Evolutionary conservation across 92 coral and sea anemone genomes (phyloP), one percentile per base, ranked within the genome.

Genomic region (Zoanthus gigantus): DNA sequence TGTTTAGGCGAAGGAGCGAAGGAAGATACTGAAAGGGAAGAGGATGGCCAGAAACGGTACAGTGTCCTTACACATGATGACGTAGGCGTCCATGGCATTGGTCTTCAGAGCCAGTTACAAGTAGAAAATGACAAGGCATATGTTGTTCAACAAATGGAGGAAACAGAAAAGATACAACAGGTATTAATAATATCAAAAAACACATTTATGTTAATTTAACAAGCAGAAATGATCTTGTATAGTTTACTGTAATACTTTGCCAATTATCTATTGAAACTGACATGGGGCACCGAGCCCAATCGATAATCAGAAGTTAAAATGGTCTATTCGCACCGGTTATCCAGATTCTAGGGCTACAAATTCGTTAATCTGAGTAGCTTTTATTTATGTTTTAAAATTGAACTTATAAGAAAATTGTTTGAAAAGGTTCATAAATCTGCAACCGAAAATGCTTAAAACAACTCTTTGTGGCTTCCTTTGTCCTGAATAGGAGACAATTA

Each of bases 61-160:
- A 81, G 85, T 47, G 85, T 81, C 8, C 85, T 81, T 52, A 67
- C 75, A 12, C 52, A 29, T 12, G 85, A 81, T 23, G 85, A 81
- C 60, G 58, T 81, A 66, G 54, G 47, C 42, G 30, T 81, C 17
- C 85, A 81, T 5, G 85, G 85, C 12, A 50, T 81, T 28, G 85
- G 85, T 1, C 85, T 81, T 65, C 82, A 77, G 82, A 77, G 82
- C 48, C 82, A 77, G 79, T 17, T 75, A 7, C 72, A 61, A 68
- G 84, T 58, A 34, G 60, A 67, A 9, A 65, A 11, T 14, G 29
- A 50, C 8, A 6, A 31, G 7, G 45, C 45, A 16, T 12, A 69
- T 32, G 46, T 69, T 31, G n/a, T 69, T 4, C 46, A 30, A 14
- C 45, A 31, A 69, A 44, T 10, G 69, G 69, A 63, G 9, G 74